phyloP scores from a whole-genome alignment of 2,888 invertebrate genomes.

The Leuctra nigra region DNA sequence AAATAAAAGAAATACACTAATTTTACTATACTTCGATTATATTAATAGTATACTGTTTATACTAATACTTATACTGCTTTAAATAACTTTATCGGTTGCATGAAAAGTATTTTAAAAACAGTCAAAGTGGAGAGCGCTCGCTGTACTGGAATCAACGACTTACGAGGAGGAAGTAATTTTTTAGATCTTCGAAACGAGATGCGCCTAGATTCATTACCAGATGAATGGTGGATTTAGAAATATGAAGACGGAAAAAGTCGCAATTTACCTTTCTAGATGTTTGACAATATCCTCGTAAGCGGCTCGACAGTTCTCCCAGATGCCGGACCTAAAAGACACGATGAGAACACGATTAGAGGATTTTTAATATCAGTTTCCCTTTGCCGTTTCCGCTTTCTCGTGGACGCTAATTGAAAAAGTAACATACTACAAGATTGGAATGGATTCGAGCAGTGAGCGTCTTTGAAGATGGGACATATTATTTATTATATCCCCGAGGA shows the following conservation, averaged over 20 bases:
- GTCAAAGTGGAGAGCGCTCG: no score
- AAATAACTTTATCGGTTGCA: no score
- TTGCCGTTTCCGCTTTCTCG: neutral
- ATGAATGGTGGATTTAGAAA: no score
- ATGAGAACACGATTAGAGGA: constrained; percentile 9
- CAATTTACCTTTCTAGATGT: constrained; percentile 78
- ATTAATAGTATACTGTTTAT: no score
- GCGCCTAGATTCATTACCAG: no score
- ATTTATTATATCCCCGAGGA: neutral
- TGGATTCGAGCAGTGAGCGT: neutral
- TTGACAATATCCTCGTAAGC: constrained; percentile 94
- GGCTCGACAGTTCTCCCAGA: constrained; percentile 93
- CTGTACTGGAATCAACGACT: no score
- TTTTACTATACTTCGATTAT: no score
- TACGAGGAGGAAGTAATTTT: no score
- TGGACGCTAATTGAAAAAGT: neutral
- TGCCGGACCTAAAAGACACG: constrained; percentile 63
- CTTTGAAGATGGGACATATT: neutral
- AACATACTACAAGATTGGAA: neutral
- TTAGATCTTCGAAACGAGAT: no score
- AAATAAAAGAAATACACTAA: no score
- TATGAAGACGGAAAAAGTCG: neutral
- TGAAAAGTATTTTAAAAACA: no score
- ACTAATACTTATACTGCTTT: no score
- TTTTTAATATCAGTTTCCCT: neutral